Percentiles rank a stretch among this genome's conserved stretches.
phyloP scores from a whole-genome alignment of 2,797 vertebrate genomes.

The Aratinga solstitialis region DNA sequence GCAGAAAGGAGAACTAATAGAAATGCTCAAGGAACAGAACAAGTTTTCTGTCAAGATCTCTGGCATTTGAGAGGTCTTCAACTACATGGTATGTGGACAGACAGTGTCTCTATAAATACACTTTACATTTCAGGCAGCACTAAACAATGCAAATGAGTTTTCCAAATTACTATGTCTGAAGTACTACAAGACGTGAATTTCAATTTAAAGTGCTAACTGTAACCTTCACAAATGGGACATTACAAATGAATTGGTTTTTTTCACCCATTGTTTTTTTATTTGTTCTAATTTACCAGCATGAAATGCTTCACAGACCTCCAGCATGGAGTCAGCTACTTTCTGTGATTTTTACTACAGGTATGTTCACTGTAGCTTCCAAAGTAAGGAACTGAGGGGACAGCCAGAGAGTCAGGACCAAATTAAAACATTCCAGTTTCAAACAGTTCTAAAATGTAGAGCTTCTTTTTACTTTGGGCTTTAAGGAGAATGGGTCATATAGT shows the following conservation, averaged over 20 bases:
- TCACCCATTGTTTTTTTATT: accelerated
- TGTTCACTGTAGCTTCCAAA: neutral
- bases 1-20: neutral
- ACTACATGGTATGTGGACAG: neutral
- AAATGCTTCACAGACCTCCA: neutral
- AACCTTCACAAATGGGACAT: neutral
- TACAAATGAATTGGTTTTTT: neutral
- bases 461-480: neutral
- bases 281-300: neutral
- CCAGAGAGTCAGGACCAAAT: neutral
- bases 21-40: neutral
- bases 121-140: neutral
- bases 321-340: neutral
- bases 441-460: neutral
- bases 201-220: neutral
- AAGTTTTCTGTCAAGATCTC: neutral
- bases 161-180: neutral
- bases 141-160: neutral
- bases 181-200: neutral
- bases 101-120: neutral
- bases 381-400: accelerated
- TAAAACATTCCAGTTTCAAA: neutral
- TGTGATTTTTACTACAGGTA: neutral
- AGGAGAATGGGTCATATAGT: neutral
- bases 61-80: neutral